Base-by-base conservation (phyloP, 2,888 invertebrate genomes). In the Eupithecia dodoneata region DNA sequence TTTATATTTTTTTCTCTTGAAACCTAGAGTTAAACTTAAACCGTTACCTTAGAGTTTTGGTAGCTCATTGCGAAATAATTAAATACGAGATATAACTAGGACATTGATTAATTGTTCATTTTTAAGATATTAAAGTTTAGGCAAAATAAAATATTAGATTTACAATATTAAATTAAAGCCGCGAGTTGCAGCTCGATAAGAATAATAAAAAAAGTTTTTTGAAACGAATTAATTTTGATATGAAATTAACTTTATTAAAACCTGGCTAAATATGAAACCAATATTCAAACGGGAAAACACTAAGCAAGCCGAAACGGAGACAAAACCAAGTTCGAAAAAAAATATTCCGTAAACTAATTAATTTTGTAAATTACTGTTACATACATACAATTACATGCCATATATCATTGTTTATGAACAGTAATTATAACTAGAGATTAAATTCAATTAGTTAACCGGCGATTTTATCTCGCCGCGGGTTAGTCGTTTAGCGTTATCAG, bases 21-120 rank as follows among this genome's bases (percentile, higher is more conserved):
- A 77, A 78, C 79, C 73, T 75, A 74, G 77, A 73, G 65, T 72
- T 41, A 42, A 30, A 30, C 30, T 30, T 30, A 30, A 30, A 71
- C 81, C 76, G 76, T 81, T 77, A 78, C 47, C 65, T 76, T 75
- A 67, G 49, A 49, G 65, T n/a, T 76, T 77, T 76, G 55, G 74
- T 74, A 74, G 70, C 66, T 42, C 42, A 72, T 69, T 72, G 13
- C 63, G 65, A 71, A 55, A 30, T 52, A n/a, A 70, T 30, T 72
- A 9, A 44, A 44, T 73, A 59, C 59, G 3, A 63, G 12, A 73
- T 49, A 67, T 10, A 71, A 42, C 63, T 65, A 55, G 70, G 65
- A 47, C 52, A 74, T 15, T 6, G 69, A 42, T 76, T 30, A 75
- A 6, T 47, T 49, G 66, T 59, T 63, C 4, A 63, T 63, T 30